These are phyloP conservation scores for Catocala nupta DNA, from an alignment of 2,888 invertebrate species.

Conservation along the genomic window DNA sequence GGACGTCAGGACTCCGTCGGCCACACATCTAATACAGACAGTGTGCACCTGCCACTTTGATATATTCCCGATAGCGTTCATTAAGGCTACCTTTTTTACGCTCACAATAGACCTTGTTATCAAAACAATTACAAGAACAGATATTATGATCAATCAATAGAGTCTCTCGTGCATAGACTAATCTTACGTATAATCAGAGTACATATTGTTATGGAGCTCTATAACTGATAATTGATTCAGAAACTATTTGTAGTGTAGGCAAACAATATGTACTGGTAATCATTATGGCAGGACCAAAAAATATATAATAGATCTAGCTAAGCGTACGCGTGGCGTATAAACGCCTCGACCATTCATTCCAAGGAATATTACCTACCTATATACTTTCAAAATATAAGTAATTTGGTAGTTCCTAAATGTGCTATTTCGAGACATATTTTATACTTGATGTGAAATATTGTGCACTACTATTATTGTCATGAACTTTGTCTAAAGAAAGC, in stretches of 20 bases:
- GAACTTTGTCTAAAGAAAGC: too few relatives aligned
- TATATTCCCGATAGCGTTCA: constrained; percentile 30
- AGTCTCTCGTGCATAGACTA: constrained; percentile 30
- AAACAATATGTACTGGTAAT: constrained; percentile 23
- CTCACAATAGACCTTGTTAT: constrained; percentile 15
- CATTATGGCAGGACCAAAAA: too few relatives aligned
- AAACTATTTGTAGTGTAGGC: constrained; percentile 24
- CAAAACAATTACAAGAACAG: constrained; percentile 19
- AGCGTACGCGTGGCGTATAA: too few relatives aligned
- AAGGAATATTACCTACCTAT: too few relatives aligned
- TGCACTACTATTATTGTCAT: too few relatives aligned
- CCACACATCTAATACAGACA: constrained; percentile 19
- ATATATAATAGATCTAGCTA: too few relatives aligned
- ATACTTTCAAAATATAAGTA: too few relatives aligned
- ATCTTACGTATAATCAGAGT: constrained; percentile 31
- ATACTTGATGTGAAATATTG: too few relatives aligned
- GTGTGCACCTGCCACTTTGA: constrained; percentile 31
- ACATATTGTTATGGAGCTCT: constrained; percentile 32
- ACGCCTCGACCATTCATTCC: too few relatives aligned
- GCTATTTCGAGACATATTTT: too few relatives aligned
- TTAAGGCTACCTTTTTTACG: constrained; percentile 9
- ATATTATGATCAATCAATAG: constrained; percentile 24
- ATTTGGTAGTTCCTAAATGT: too few relatives aligned
- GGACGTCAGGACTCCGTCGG: constrained; percentile 15
- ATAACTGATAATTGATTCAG: constrained; percentile 32